Evolutionary conservation across 2,113 vertebrate genomes (phyloP).

Genomic region (Spilogale gracilis): DNA sequence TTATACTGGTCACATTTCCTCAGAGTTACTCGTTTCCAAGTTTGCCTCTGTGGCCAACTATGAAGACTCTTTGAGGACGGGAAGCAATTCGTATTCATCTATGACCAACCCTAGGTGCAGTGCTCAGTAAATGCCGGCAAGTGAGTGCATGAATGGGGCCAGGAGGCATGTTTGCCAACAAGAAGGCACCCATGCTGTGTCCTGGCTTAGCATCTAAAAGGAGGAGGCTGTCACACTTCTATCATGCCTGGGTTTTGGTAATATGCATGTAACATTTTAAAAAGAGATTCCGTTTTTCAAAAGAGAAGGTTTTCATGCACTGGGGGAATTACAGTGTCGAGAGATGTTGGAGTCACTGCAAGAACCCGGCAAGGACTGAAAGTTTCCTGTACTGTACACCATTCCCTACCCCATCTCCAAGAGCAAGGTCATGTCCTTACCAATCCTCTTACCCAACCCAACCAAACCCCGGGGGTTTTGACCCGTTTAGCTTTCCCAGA

Average conservation of each 20-base stretch:
- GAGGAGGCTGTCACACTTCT: not conserved
- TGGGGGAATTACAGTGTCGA: not conserved
- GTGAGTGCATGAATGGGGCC: not conserved
- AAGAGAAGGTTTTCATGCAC: not conserved
- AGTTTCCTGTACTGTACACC: not conserved
- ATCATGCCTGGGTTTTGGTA: not conserved
- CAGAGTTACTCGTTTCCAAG: constrained; percentile 29
- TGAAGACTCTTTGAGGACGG: constrained; percentile 22
- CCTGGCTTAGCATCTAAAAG: not conserved
- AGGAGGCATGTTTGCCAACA: not conserved
- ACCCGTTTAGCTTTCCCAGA: not conserved
- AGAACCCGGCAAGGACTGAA: not conserved
- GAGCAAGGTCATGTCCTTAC: not conserved
- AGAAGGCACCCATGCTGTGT: not conserved
- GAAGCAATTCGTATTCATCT: constrained; percentile 31
- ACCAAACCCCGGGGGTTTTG: not conserved
- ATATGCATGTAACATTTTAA: not conserved
- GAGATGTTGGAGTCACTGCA: not conserved
- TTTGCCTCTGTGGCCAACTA: not conserved
- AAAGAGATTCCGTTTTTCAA: not conserved
- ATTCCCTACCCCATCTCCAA: not conserved
- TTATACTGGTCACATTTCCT: constrained; percentile 19
- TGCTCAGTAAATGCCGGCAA: not conserved
- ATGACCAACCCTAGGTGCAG: not conserved
- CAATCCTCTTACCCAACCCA: not conserved